Evolutionary conservation across 2,888 invertebrate species (phyloP), one percentile per base, ranked within the genome.

Genomic region (Drosophila merina): DNA sequence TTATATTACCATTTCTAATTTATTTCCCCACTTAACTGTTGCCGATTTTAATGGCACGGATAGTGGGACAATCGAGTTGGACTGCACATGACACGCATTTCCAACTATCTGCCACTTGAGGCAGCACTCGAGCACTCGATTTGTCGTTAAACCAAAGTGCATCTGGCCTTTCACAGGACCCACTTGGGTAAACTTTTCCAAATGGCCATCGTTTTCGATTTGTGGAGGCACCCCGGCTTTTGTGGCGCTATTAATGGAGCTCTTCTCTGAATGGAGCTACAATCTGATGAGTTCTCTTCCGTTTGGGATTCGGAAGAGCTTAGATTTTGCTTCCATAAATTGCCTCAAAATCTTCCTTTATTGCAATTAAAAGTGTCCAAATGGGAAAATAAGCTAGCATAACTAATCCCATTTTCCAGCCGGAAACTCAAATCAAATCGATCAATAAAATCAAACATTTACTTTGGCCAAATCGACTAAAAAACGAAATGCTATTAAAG

Each of bases 1-100:
- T 88, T 72, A 75, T 88, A 86, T 86, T 88, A 86, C 67, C 75
- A 88, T 84, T 88, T 86, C 71, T 75, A 88, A 82, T 82, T 82
- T 86, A 80, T 88, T 76, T 82, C 86, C 33, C 69, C 80, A 69
- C 63, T 82, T 74, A 81, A 88, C 83, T 83, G 86, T 74, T 67
- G 81, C 85, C 88, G 70, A 86, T 84, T 82, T 75, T 42, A 57
- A 57, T 59, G 47, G 36, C 50, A 51, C 33, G 40, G 63, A 30
- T 20, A 3, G 28, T 8, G 33, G 30, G 14, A 20, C 59, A 44
- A 57, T 60, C 52, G 62, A 59, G 55, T 48, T 60, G 50, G 48
- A 5, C 25, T 40, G 52, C 25, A 12, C 38, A 30, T 31, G 54
- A 12, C 51, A 25, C 9, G 30, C 40, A 30, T 12, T 10, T 40